Evolutionary conservation across 2,113 vertebrate genomes (phyloP), one percentile per base, ranked within the genome.

Genomic region (Erpornis zantholeuca): DNA sequence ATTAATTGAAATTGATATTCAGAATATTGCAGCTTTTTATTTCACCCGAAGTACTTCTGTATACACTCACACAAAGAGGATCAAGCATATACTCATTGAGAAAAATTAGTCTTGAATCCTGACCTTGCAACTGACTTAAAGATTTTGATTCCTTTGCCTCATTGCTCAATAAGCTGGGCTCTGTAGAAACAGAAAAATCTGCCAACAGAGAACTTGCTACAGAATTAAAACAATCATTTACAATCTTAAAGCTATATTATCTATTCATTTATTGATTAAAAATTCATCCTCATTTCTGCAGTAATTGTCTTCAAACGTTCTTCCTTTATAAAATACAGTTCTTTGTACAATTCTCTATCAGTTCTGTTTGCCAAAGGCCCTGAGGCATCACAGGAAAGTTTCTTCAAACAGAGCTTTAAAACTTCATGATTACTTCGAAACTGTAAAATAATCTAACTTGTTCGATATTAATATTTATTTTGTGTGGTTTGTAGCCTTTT

Each of bases 351-450:
- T 59, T 89, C n/a, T 60, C 63, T 69, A 27, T 72, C 50, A 60
- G n/a, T 84, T 77, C 50, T 92, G 22, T 91, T 93, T 95, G 60
- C 45, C 53, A 76, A 95, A 89, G 73, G 50, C 27, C n/a, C 33
- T 5, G 4, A 81, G 49, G 21, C 18, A 60, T 47, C 57, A 31
- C 40, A 64, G 44, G 77, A 22, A 94, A 72, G 20, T 85, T 91
- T 90, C 50, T 86, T 89, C 57, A 94, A 94, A 90, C 7, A 50
- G 68, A 86, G 20, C 21, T 92, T 77, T 91, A 81, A 86, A 93
- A 65, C 27, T 29, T 82, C 29, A 23, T 72, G 56, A 86, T 95
- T 96, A 75, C 56, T 72, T 76, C 65, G 38, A 82, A 35, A 64
- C 7, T 59, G 38, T 64, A 89, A 75, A 89, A 89, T 68, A 91